phyloP scores from a whole-genome alignment of 2,888 invertebrate genomes.

The Acleris emargana region DNA sequence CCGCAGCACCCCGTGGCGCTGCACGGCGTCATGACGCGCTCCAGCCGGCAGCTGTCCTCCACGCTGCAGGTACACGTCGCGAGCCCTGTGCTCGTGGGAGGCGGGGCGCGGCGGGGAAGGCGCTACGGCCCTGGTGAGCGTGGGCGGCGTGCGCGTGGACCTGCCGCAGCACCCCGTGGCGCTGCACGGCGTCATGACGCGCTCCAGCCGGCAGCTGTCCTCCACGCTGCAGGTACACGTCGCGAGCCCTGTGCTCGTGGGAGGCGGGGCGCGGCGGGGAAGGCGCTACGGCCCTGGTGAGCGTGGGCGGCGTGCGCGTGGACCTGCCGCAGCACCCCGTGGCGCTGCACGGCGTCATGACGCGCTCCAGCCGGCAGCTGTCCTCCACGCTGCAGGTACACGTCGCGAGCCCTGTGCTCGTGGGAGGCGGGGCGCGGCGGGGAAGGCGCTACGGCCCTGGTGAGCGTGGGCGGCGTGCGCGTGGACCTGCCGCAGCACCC shows the following conservation, averaged over 20 bases:
- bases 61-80: constrained; percentile 96
- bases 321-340: constrained; percentile 99
- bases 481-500: constrained; percentile 99
- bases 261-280: constrained; percentile 89
- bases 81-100: constrained; percentile 94
- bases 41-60: constrained; percentile 95
- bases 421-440: constrained; percentile 90
- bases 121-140: constrained; percentile 90
- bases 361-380: constrained; percentile 95
- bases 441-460: constrained; percentile 88
- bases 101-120: constrained; percentile 89
- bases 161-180: constrained; percentile 99
- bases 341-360: constrained; percentile 99
- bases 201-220: constrained; percentile 96
- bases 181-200: constrained; percentile 98
- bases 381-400: constrained; percentile 95
- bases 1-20: constrained; percentile 99
- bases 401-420: constrained; percentile 96
- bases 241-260: constrained; percentile 95
- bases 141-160: constrained; percentile 96
- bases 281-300: constrained; percentile 89
- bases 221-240: constrained; percentile 95
- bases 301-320: constrained; percentile 94
- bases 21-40: constrained; percentile 98
- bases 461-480: constrained; percentile 94